Evolutionary conservation across 2,113 vertebrate species (phyloP).

Genomic region (Chrysemys picta): DNA sequence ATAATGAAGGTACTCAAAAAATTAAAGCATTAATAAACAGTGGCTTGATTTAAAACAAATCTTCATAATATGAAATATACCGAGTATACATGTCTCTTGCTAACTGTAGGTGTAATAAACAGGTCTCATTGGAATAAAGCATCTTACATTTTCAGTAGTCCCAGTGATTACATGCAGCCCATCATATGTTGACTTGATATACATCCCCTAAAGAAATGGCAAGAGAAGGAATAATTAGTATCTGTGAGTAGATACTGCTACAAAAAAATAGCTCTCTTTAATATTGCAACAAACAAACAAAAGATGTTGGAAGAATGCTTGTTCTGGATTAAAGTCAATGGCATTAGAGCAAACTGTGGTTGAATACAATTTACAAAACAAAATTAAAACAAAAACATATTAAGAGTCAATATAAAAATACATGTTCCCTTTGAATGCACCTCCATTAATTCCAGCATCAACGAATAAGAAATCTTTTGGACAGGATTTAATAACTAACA

Average conservation of each 20-base stretch:
- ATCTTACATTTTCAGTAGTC: slow-evolving; percentile 86
- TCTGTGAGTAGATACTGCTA: neutral
- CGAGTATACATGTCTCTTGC: neutral
- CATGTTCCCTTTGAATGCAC: neutral
- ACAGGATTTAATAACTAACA: neutral
- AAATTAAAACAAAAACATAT: slow-evolving; percentile 4
- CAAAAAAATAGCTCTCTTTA: neutral
- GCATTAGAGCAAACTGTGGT: neutral
- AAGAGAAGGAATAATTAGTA: neutral
- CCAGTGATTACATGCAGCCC: slow-evolving; percentile 85
- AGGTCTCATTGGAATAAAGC: neutral
- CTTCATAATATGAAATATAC: neutral
- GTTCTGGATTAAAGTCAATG: neutral
- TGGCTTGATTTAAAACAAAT: neutral
- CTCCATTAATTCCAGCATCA: neutral
- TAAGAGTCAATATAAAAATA: neutral
- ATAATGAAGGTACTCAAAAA: neutral
- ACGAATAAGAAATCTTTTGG: neutral
- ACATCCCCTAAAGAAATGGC: slow-evolving; percentile 80
- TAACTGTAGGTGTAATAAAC: neutral
- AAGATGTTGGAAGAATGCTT: neutral
- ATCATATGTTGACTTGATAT: slow-evolving; percentile 88
- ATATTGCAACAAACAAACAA: neutral
- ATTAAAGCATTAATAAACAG: neutral
- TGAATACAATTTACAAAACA: slow-evolving; percentile 6